A percentile compares a stretch with the other conserved stretches of the same genome.
Conservation (phyloP, 64 coral and sea anemone species). For the Stylophora pistillata region DNA sequence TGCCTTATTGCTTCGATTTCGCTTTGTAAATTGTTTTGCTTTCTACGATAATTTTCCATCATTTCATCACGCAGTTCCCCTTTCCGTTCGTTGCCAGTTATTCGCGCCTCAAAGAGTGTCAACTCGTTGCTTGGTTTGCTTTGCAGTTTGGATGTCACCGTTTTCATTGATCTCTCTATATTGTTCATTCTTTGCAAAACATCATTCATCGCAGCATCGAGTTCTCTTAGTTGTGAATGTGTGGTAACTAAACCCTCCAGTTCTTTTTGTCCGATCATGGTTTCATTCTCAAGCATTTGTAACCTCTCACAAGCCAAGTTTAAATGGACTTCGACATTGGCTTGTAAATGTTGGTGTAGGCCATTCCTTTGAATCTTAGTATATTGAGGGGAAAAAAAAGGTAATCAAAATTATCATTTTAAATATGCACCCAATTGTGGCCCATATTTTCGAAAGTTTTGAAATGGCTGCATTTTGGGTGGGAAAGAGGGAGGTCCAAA, state of each 20-base stretch:
- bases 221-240: neutral
- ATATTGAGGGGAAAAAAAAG: neutral
- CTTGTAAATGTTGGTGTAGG: slow-evolving; percentile 4
- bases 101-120: neutral
- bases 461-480: too few species aligned
- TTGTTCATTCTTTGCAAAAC: neutral
- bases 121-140: neutral
- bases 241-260: neutral
- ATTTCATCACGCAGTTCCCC: neutral
- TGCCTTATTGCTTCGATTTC: neutral
- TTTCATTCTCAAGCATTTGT: neutral
- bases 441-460: too few species aligned
- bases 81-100: neutral
- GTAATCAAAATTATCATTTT: too few species aligned
- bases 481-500: too few species aligned
- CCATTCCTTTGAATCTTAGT: neutral
- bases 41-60: neutral
- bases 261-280: neutral
- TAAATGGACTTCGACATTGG: neutral
- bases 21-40: neutral
- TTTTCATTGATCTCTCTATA: neutral
- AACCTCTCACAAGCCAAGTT: neutral
- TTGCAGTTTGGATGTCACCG: neutral
- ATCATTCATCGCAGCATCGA: neutral
- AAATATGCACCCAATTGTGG: too few species aligned